Evolutionary conservation across 2,888 invertebrate species (phyloP).

Genomic region (Leucophenga maculata): DNA sequence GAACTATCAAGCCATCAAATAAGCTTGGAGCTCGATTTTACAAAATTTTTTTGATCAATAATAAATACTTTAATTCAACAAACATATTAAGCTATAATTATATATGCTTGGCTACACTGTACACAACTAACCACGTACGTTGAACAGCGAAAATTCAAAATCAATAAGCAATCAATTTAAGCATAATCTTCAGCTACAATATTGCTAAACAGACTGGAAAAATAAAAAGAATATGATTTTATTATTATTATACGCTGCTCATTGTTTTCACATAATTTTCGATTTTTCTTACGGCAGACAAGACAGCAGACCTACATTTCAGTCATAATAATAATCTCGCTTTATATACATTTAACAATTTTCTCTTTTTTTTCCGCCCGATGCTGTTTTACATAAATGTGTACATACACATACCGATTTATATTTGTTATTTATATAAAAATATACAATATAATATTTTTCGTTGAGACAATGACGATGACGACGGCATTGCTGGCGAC

Average conservation of each 20-base stretch:
- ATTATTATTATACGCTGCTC: constrained; percentile 46
- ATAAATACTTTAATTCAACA: too few relatives aligned
- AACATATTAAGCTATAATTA: too few relatives aligned
- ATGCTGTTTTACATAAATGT: constrained; percentile 37
- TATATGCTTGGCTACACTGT: too few relatives aligned
- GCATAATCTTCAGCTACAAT: too few relatives aligned
- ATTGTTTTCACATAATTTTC: constrained; percentile 63
- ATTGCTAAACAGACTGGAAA: background rate
- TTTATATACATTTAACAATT: constrained; percentile 24
- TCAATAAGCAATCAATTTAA: too few relatives aligned
- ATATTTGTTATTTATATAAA: constrained; percentile 56
- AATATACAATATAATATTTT: constrained; percentile 33
- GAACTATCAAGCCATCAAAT: too few relatives aligned
- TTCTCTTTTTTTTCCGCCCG: background rate
- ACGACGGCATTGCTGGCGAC: background rate
- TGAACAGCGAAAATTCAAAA: too few relatives aligned
- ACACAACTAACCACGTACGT: too few relatives aligned
- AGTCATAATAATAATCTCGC: constrained; percentile 29
- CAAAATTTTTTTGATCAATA: too few relatives aligned
- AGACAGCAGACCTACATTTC: constrained; percentile 16
- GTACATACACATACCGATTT: constrained; percentile 41
- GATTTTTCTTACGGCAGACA: constrained; percentile 26
- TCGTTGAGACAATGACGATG: background rate
- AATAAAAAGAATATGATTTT: constrained; percentile 34
- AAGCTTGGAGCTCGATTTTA: too few relatives aligned